Base-by-base conservation (phyloP, 2,113 vertebrate species). In the Myrmophylax atrothorax region DNA sequence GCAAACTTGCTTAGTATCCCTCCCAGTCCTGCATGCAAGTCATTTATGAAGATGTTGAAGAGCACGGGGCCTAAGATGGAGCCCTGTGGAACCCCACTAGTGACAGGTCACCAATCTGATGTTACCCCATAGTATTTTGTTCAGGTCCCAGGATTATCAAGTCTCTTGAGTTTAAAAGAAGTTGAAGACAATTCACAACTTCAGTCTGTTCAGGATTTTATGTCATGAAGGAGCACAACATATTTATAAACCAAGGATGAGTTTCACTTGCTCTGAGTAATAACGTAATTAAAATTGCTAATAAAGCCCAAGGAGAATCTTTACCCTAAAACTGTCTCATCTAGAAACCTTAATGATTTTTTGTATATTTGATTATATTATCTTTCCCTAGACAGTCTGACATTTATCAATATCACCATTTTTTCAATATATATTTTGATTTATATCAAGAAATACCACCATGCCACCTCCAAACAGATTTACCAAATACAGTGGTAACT, bases 321-420 rank as follows among this genome's bases (percentile, higher is more conserved):
- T 97, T 95, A 94, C 85, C 84, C 62, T 69, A 31, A 67, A 94
- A 79, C n/a, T 28, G 73, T 85, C 59, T 63, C 6, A 1, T 96
- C 95, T 96, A 96, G 76, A 58, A 94, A 82, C 33, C 63, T 97
- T 96, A 97, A 95, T 95, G 90, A 97, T 84, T 94, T 90, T 96
- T 96, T 87, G 60, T 95, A 78, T 96, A 97, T 87, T 93, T 97
- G 85, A 97, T 95, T 97, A 82, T 93, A 96, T 94, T 70, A 79
- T 97, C 89, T 89, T 96, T 97, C 50, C 88, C 89, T 92, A 91
- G 90, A 90, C 84, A 78, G 25, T 26, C 85, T 97, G 95, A 95
- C 97, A 77, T 96, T 97, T 95, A 97, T 97, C 96, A 74, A 97
- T 97, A 97, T 68, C 73, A 75, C 37, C 3, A 1, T 69, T 70